These are phyloP conservation scores for Geopemphigus sp. DNA, from an alignment of 1,140 invertebrate species.

Conservation along the genomic window DNA sequence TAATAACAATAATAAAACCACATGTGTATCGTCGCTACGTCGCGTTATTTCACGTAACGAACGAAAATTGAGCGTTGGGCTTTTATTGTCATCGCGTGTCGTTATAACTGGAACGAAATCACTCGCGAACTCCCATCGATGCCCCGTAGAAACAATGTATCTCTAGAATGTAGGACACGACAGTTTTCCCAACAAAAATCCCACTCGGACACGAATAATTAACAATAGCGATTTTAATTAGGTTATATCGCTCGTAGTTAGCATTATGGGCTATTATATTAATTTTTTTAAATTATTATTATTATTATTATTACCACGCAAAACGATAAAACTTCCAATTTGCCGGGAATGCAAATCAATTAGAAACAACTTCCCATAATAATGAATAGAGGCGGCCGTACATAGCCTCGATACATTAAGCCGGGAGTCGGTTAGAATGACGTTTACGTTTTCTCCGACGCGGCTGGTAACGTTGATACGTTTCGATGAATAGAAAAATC, in stretches of 20 bases:
- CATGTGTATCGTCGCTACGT: too few species aligned
- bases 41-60: neutral
- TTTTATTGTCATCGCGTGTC: neutral
- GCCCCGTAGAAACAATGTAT: conserved; percentile 17
- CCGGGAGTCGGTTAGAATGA: neutral
- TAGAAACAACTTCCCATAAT: neutral
- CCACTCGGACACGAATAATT: conserved; percentile 14
- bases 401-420: neutral
- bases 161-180: conserved; percentile 1
- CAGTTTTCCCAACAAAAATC: conserved; percentile 6
- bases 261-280: neutral
- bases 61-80: neutral
- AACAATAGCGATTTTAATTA: conserved; percentile 24
- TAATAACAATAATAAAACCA: neutral
- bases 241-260: neutral
- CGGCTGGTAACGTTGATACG: neutral
- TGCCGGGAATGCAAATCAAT: conserved; percentile 7
- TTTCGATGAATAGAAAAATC: neutral
- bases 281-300: too few species aligned
- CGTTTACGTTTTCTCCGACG: neutral
- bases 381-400: neutral
- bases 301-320: neutral
- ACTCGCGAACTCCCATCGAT: neutral
- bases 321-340: neutral
- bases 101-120: conserved; percentile 26